A percentile compares a stretch with the other conserved stretches of the same genome.
phyloP scores from a whole-genome alignment of 2,888 invertebrate species.

The Fragum fragum region DNA sequence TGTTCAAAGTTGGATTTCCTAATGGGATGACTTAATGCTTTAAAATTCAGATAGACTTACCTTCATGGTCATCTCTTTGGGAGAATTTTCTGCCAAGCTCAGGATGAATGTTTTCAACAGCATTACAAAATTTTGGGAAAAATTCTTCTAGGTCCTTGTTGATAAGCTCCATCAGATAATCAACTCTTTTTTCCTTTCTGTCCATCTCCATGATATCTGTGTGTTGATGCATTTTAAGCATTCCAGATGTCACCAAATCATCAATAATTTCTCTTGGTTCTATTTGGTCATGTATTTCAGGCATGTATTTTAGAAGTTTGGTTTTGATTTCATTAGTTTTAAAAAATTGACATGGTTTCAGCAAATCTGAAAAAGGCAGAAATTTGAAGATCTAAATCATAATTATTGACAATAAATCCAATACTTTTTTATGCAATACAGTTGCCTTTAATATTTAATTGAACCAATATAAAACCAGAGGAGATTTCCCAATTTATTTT shows the following conservation, averaged over 20 bases:
- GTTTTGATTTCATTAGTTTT: too few relatives aligned
- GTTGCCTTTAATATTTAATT: too few relatives aligned
- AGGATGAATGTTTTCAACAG: not conserved
- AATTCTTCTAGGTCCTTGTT: not conserved
- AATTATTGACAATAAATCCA: too few relatives aligned
- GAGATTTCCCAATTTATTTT: too few relatives aligned
- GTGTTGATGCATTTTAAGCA: not conserved
- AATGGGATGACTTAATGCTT: too few relatives aligned
- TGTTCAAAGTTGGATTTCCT: too few relatives aligned
- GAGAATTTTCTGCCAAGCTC: not conserved
- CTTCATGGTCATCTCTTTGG: not conserved
- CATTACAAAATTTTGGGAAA: not conserved
- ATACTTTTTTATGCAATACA: too few relatives aligned
- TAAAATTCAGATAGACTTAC: not conserved
- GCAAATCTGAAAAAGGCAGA: too few relatives aligned
- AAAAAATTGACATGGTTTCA: too few relatives aligned
- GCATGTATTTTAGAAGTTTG: too few relatives aligned
- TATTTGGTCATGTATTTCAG: not conserved
- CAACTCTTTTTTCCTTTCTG: not conserved
- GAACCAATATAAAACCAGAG: too few relatives aligned
- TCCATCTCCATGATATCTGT: not conserved
- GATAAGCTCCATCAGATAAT: not conserved
- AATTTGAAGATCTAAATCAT: too few relatives aligned
- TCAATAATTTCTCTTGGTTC: slow-evolving; percentile 3
- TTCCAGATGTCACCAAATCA: not conserved